Evolutionary conservation across 2,797 vertebrate species (phyloP), one percentile per base, ranked within the genome.

Genomic region (Octomys mimax): DNA sequence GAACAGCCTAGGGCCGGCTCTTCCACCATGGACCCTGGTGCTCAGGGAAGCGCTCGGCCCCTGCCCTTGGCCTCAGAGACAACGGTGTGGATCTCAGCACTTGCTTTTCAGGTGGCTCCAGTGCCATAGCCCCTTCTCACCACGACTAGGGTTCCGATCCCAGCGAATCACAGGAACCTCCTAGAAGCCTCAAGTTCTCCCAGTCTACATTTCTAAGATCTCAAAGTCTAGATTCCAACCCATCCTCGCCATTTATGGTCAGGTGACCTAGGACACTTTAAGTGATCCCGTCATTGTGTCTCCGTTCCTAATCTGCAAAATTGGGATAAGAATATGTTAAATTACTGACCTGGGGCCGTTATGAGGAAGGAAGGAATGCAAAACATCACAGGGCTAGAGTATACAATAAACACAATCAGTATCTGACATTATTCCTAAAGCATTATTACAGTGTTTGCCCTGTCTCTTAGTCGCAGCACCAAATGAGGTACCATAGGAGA

Each of bases 41-140:
- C 39, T 36, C 31, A 0, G 42, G 9, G 0, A 7, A 22, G 68
- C 54, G 21, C 71, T 42, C 4, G 19, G 33, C 16, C 66, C 28
- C 4, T 16, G 22, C 39, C 0, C 0, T 6, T 33, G 39, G 39
- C 5, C 31, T 39, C 26, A 2, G 83, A n/a, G 2, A 39, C 9
- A 28, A 36, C n/a, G 61, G 42, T 31, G 0, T 14, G 0, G 22
- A 10, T 14, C 64, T 92, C 1, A 4, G 28, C 42, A 4, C 42
- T 42, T 1, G 61, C 46, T 1, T 22, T 33, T 33, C 13, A 1
- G 46, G n/a, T 16, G 75, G 24, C 59, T 87, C 42, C 6, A 18
- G 5, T 3, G 7, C 28, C 52, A 5, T 24, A 36, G 12, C 16
- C 16, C 13, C 46, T 10, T 26, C 18, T 70, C 33, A 24, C 54